Evolutionary conservation across 2,113 vertebrate genomes (phyloP), one percentile per base, ranked within the genome.

Genomic region (Camelus dromedarius): DNA sequence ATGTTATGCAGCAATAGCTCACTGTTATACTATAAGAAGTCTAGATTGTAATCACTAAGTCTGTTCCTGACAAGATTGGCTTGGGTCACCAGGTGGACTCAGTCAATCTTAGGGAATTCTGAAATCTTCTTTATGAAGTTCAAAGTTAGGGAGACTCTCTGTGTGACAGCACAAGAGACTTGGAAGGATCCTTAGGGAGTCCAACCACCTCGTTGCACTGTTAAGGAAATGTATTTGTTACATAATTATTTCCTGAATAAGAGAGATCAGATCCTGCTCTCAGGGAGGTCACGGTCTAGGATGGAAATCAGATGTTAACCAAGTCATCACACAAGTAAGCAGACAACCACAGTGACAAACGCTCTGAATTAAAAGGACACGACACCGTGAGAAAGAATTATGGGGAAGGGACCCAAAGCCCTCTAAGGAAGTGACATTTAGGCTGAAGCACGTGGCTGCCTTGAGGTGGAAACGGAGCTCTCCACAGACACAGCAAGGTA

Each of bases 141-240:
- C 66, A 79, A 72, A 93, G 38, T 77, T 85, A 85, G 14, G 77
- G 52, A 96, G 69, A 35, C 30, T 50, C 80, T 80, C 92, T 60
- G 60, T 62, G 6, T n/a, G 10, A 81, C 35, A 85, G 32, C 79
- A 91, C 16, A 58, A 13, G 77, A 86, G 66, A 42, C 60, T 73
- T 19, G 26, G 56, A 79, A 67, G 42, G 80, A 69, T 4, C 56
- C 15, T 58, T 8, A 30, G 32, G 67, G 62, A 76, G 32, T 85
- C 46, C 64, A 58, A 35, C 15, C 69, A 54, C 66, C 66, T 26
- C 42, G 2, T 42, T 72, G 38, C 60, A 30, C 52, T 54, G 38
- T 75, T 73, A 75, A 76, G 24, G 19, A 95, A 52, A 92, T 42
- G 28, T 42, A 86, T 38, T 70, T 52, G 38, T 46, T 20, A 72